Percentiles rank a stretch among this genome's conserved stretches.
Conservation (phyloP, 2,797 vertebrate species). For the Cossypha caffra region DNA sequence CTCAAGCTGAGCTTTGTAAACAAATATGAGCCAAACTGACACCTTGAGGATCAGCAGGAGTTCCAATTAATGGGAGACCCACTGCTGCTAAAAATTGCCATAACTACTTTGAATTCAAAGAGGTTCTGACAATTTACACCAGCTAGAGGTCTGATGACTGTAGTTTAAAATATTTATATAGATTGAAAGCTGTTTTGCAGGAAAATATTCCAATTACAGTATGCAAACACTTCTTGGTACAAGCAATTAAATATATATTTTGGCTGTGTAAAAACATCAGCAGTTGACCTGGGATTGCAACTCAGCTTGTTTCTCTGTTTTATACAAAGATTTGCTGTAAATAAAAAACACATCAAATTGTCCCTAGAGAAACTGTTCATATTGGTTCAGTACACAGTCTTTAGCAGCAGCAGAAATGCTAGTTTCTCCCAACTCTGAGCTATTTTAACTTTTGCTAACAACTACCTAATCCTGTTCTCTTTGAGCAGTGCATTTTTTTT, state of each 20-base stretch:
- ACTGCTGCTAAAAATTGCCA: slow-evolving; percentile 45
- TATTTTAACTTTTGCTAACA: not conserved
- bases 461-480: not conserved
- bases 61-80: slow-evolving; percentile 52
- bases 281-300: slow-evolving; percentile 1
- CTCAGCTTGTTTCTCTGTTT: not conserved
- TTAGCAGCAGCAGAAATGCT: not conserved
- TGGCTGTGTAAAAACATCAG: not conserved
- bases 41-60: slow-evolving; percentile 53
- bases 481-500: not conserved
- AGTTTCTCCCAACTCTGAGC: not conserved
- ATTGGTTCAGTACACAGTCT: not conserved
- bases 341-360: not conserved
- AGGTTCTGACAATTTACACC: slow-evolving; percentile 36
- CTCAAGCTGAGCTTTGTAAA: slow-evolving; percentile 29
- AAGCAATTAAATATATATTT: slow-evolving; percentile 31
- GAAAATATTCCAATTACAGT: slow-evolving; percentile 20
- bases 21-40: slow-evolving; percentile 49
- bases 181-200: slow-evolving; percentile 38
- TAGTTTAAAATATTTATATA: slow-evolving; percentile 50
- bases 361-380: not conserved
- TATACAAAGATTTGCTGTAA: slow-evolving; percentile 4
- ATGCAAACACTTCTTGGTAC: not conserved
- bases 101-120: slow-evolving; percentile 43
- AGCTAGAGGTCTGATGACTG: slow-evolving; percentile 12